Base-by-base conservation (phyloP, 2,888 invertebrate species). In the Lithosia quadra region DNA sequence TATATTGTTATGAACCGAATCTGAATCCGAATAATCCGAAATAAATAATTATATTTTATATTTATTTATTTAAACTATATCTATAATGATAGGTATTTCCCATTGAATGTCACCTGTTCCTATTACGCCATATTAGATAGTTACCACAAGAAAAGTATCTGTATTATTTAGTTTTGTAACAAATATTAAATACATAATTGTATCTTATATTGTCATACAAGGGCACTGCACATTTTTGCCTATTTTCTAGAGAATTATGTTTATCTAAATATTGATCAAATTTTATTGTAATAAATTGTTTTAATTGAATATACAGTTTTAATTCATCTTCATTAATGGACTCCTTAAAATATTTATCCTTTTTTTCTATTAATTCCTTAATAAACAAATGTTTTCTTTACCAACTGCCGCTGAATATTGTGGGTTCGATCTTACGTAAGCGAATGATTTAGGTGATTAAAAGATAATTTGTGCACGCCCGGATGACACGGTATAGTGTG, bases 251-350 rank as follows among this genome's bases (percentile, higher is more conserved):
- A n/a, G n/a, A n/a, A n/a, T n/a, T n/a, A n/a, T 15, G 1, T 43
- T 4, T 5, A 43, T 18, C 7, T 18, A 49, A 13, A 56, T 56
- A 15, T 15, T 24, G 15, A 24, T 8, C 24, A 56, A 28, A 7
- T 56, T 22, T 57, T 39, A n/a, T 53, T 3, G 61, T 22, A 63
- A 63, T 63, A 58, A 68, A 63, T 22, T 55, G 58, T 68, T 68
- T 61, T 63, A 60, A 13, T 57, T 67, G 15, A 68, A 10, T 33
- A 55, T 21, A 58, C n/a, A 8, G 36, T 68, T 63, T 68, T 59
- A 63, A 62, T 56, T 56, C 0, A 56, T 21, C 18, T 9, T 22
- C 33, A 28, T 5, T 39, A 39, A 1, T 21, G n/a, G 21, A 4
- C 10, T n/a, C 49, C 49, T 49, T n/a, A n/a, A 5, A 43, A 43